A percentile compares a stretch with the other conserved stretches of the same genome.
phyloP scores from a whole-genome alignment of 2,113 vertebrate species.

The Sinocyclocheilus anophthalmus region DNA sequence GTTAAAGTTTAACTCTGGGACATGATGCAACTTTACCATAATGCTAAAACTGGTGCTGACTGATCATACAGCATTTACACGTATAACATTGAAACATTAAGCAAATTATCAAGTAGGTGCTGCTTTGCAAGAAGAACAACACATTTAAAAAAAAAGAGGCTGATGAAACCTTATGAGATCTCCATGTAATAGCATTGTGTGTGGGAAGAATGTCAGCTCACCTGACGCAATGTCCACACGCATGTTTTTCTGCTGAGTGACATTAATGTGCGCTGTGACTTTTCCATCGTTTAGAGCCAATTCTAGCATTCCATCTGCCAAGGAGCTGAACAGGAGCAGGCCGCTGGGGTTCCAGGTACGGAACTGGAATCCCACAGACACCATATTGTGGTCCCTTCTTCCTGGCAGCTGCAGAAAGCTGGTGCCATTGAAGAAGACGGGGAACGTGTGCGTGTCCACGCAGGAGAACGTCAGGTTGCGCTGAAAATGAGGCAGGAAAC shows the following conservation, averaged over 20 bases:
- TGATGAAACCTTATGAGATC: constrained; percentile 42
- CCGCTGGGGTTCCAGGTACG: constrained; percentile 92
- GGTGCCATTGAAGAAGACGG: constrained; percentile 95
- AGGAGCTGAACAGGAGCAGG: constrained; percentile 89
- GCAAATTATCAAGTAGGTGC: not conserved
- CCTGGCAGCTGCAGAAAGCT: constrained; percentile 93
- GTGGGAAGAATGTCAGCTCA: constrained; percentile 62
- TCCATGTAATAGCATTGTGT: not conserved
- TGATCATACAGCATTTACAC: not conserved
- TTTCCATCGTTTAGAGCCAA: constrained; percentile 86
- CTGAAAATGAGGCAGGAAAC: constrained; percentile 67
- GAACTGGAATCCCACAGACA: constrained; percentile 92
- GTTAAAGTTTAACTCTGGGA: not conserved
- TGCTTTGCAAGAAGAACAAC: constrained; percentile 1
- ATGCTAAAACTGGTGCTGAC: not conserved
- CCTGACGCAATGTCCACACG: constrained; percentile 86
- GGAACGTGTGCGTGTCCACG: constrained; percentile 89
- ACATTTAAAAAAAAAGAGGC: not conserved
- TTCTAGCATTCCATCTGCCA: constrained; percentile 88
- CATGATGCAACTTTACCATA: not conserved
- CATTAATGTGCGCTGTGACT: constrained; percentile 81
- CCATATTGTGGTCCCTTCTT: constrained; percentile 79
- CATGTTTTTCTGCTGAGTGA: constrained; percentile 79
- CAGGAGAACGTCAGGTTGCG: constrained; percentile 94
- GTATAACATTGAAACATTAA: not conserved